phyloP scores from a whole-genome alignment of 2,888 invertebrate genomes.

The Lycaena phlaeas region DNA sequence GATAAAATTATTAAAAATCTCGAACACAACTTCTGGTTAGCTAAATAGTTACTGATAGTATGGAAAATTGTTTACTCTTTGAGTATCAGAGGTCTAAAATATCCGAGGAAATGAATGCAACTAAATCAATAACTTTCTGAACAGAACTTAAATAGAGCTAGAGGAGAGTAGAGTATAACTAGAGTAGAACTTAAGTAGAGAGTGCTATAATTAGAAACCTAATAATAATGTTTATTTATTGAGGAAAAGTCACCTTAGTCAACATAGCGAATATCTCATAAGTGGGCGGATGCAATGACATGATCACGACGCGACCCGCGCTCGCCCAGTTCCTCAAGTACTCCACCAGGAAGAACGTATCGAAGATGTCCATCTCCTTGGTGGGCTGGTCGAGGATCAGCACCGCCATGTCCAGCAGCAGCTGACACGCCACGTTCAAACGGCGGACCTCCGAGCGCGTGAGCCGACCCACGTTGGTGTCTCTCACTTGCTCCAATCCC shows the following conservation, averaged over 20 bases:
- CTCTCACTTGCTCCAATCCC: slow-evolving; percentile 90
- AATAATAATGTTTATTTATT: no score
- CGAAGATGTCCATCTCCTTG: slow-evolving; percentile 93
- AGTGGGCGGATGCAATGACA: slow-evolving; percentile 94
- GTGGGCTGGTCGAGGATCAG: slow-evolving; percentile 91
- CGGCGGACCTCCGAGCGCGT: slow-evolving; percentile 91
- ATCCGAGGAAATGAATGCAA: no score
- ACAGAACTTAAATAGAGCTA: no score
- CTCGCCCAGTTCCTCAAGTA: slow-evolving; percentile 94
- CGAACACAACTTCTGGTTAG: no score
- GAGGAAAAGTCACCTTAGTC: slow-evolving; percentile 68
- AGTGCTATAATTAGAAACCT: no score
- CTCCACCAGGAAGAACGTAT: slow-evolving; percentile 95
- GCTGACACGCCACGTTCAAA: slow-evolving; percentile 90
- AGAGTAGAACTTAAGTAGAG: no score
- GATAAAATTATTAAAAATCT: no score
- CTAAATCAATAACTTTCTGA: no score
- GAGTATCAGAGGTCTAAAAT: no score
- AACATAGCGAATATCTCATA: slow-evolving; percentile 97
- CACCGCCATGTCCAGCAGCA: slow-evolving; percentile 89
- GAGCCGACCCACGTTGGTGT: slow-evolving; percentile 87
- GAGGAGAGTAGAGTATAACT: no score
- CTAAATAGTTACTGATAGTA: no score
- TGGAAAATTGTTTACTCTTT: no score
- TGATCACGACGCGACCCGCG: slow-evolving; percentile 85